Evolutionary conservation across 2,888 invertebrate genomes (phyloP).

Genomic region (Ophion ellenae): DNA sequence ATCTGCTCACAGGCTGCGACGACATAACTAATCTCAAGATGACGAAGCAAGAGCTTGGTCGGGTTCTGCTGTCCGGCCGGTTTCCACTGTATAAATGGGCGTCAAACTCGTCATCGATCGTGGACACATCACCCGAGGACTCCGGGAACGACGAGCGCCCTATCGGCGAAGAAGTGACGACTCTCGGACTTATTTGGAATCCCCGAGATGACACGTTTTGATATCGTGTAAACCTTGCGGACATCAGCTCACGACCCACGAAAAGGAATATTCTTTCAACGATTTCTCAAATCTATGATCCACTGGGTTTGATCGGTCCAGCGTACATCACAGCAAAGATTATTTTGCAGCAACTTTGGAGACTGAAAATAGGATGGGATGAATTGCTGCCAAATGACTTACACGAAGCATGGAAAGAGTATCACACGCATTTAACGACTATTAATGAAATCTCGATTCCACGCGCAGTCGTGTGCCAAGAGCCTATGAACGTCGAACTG

Average conservation of each 20-base stretch:
- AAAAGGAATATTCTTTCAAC: conserved; percentile 43
- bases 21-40: conserved; percentile 11
- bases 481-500: conserved; percentile 18
- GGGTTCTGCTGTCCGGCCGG: conserved; percentile 37
- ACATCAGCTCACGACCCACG: background rate
- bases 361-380: conserved; percentile 54
- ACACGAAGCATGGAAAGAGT: conserved; percentile 27
- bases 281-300: conserved; percentile 71
- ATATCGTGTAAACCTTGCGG: conserved; percentile 27
- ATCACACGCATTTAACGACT: conserved; percentile 23
- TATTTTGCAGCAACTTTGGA: conserved; percentile 55
- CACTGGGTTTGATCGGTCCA: conserved; percentile 70
- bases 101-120: conserved; percentile 23
- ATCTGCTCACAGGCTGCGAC: conserved; percentile 54
- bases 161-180: background rate
- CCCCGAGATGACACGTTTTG: conserved; percentile 19
- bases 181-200: conserved; percentile 13
- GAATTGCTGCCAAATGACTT: conserved; percentile 44
- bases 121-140: conserved; percentile 31
- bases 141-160: conserved; percentile 6
- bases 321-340: conserved; percentile 65
- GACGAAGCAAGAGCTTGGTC: conserved; percentile 42
- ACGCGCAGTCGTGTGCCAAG: conserved; percentile 2
- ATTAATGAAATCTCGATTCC: conserved; percentile 31
- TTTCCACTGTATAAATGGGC: conserved; percentile 59